Conservation (phyloP, 2,888 invertebrate genomes). For the Cheilosia soror region DNA sequence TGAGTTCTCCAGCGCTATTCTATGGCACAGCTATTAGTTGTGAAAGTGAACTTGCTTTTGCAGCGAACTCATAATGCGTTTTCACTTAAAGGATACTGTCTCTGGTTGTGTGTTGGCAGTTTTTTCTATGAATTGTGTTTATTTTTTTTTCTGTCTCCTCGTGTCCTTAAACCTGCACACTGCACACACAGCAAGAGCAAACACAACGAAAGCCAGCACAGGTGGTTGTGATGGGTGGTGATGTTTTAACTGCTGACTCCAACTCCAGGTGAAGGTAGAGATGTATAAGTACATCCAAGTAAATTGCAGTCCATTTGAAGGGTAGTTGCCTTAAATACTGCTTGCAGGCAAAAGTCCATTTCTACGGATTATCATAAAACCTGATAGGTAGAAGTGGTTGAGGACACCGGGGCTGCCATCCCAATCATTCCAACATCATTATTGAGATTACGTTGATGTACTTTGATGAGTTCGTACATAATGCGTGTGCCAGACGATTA, state of each 20-base stretch:
- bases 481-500: slow-evolving; percentile 75
- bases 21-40: slow-evolving; percentile 36
- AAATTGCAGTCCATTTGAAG: slow-evolving; percentile 62
- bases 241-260: slow-evolving; percentile 29
- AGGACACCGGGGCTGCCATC: slow-evolving; percentile 5
- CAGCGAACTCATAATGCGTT: slow-evolving; percentile 49
- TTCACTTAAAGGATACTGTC: slow-evolving; percentile 44
- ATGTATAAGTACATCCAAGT: slow-evolving; percentile 32
- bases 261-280: slow-evolving; percentile 20
- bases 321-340: slow-evolving; percentile 61
- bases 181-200: slow-evolving; percentile 10
- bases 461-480: slow-evolving; percentile 73
- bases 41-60: slow-evolving; percentile 60
- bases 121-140: slow-evolving; percentile 41
- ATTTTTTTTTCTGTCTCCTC: slow-evolving; percentile 26
- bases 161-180: slow-evolving; percentile 36
- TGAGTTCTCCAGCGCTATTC: not conserved
- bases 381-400: slow-evolving; percentile 10
- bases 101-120: slow-evolving; percentile 1
- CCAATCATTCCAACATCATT: slow-evolving; percentile 54
- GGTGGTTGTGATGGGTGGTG: slow-evolving; percentile 68
- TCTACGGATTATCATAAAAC: slow-evolving; percentile 70
- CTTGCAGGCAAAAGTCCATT: slow-evolving; percentile 69
- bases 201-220: slow-evolving; percentile 28
- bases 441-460: slow-evolving; percentile 74